Evolutionary conservation across 2,113 vertebrate genomes (phyloP).

Genomic region (Stomatorhinus ivindoensis): DNA sequence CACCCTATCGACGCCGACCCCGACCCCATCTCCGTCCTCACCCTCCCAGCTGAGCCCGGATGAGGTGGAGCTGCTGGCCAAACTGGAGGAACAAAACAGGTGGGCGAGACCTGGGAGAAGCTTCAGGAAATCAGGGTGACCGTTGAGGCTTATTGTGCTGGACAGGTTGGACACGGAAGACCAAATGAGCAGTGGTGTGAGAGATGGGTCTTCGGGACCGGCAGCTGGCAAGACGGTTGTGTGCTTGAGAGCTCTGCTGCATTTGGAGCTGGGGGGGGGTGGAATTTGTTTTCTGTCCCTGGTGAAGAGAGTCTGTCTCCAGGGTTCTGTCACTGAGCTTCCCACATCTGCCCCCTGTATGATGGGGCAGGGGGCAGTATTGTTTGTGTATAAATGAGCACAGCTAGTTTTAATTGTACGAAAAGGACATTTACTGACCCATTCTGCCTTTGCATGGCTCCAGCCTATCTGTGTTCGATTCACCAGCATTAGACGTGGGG

Average conservation of each 20-base stretch:
- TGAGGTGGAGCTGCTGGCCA: slow-evolving; percentile 84
- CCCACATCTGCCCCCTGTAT: background rate
- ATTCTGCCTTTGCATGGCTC: background rate
- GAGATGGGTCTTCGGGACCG: background rate
- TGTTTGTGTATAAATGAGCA: background rate
- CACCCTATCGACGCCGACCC: slow-evolving; percentile 73
- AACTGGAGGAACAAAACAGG: slow-evolving; percentile 97
- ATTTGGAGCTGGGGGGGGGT: background rate
- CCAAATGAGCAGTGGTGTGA: background rate
- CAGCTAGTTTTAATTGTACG: background rate
- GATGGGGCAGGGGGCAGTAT: background rate
- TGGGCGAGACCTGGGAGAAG: slow-evolving; percentile 34
- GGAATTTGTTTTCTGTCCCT: background rate
- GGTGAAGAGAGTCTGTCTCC: background rate
- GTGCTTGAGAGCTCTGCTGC: background rate
- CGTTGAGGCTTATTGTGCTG: background rate
- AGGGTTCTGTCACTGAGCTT: background rate
- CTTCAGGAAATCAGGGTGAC: background rate
- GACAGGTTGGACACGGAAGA: background rate
- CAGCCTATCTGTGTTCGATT: background rate
- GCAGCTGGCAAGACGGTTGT: background rate
- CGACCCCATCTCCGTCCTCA: slow-evolving; percentile 63
- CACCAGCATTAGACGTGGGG: background rate
- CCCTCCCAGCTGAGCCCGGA: slow-evolving; percentile 85
- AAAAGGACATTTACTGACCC: background rate